phyloP scores from a whole-genome alignment of 1,140 invertebrate species.

The Sesamia nonagrioides region DNA sequence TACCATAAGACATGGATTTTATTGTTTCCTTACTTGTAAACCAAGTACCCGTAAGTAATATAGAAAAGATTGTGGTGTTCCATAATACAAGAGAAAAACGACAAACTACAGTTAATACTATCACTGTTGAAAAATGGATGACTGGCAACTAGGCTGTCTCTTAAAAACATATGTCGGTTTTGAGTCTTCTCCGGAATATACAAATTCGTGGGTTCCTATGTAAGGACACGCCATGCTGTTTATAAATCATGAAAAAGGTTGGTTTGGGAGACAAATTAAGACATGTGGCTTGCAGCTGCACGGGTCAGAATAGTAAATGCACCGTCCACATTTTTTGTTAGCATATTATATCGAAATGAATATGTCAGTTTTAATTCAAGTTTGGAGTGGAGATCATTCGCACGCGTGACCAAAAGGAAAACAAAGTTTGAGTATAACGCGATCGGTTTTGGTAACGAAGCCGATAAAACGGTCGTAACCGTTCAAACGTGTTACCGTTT shows the following conservation, averaged over 20 bases:
- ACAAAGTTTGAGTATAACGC: constrained; percentile 69
- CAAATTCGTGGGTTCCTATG: constrained; percentile 23
- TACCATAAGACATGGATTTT: constrained; percentile 15
- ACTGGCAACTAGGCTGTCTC: neutral
- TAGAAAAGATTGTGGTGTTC: neutral
- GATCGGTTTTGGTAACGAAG: constrained; percentile 70
- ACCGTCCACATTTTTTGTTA: constrained; percentile 42
- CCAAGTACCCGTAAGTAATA: constrained; percentile 6
- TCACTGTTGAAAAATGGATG: neutral
- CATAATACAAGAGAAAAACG: neutral
- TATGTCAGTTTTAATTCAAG: constrained; percentile 32
- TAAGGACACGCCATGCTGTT: constrained; percentile 29
- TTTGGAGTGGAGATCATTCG: constrained; percentile 42
- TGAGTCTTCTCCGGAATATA: neutral
- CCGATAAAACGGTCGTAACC: constrained; percentile 66
- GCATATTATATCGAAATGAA: constrained; percentile 32
- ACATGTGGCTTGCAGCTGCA: constrained; percentile 78
- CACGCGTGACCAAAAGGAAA: constrained; percentile 78
- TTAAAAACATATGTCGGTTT: neutral
- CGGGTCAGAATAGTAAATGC: constrained; percentile 49
- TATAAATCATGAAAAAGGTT: constrained; percentile 77
- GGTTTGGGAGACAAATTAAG: constrained; percentile 67
- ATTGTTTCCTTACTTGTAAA: constrained; percentile 19
- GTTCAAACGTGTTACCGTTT: constrained; percentile 55
- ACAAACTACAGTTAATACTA: neutral